Conservation (phyloP, 2,797 vertebrate species). For the Leontopithecus rosalia region DNA sequence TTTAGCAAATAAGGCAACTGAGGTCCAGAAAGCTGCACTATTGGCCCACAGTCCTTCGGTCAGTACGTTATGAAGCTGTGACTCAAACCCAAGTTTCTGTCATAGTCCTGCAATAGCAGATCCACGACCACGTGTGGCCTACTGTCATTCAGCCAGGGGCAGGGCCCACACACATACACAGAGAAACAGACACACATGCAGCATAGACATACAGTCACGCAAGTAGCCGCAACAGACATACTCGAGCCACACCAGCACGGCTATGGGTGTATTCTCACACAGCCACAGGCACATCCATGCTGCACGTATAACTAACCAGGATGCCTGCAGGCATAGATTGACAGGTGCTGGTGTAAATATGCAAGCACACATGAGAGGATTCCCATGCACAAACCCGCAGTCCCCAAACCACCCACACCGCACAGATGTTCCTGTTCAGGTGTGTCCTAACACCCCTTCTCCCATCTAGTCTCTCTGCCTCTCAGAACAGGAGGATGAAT, state of each 20-base stretch:
- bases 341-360: not conserved
- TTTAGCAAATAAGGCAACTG: not conserved
- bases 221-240: not conserved
- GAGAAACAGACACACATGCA: not conserved
- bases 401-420: not conserved
- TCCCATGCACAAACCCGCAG: not conserved
- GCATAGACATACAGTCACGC: not conserved
- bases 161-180: not conserved
- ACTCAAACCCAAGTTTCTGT: not conserved
- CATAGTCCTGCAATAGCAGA: not conserved
- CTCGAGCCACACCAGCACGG: not conserved
- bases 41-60: not conserved
- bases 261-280: not conserved
- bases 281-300: not conserved
- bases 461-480: not conserved
- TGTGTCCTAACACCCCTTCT: not conserved
- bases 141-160: not conserved
- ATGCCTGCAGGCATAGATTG: not conserved
- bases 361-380: not conserved
- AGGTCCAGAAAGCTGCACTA: not conserved
- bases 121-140: not conserved
- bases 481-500: not conserved
- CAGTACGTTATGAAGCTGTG: not conserved
- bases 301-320: not conserved
- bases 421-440: conserved; percentile 8